A percentile compares a stretch with the other conserved stretches of the same genome.
phyloP scores from a whole-genome alignment of 1,140 invertebrate species.

The Adoxophyes honmai region DNA sequence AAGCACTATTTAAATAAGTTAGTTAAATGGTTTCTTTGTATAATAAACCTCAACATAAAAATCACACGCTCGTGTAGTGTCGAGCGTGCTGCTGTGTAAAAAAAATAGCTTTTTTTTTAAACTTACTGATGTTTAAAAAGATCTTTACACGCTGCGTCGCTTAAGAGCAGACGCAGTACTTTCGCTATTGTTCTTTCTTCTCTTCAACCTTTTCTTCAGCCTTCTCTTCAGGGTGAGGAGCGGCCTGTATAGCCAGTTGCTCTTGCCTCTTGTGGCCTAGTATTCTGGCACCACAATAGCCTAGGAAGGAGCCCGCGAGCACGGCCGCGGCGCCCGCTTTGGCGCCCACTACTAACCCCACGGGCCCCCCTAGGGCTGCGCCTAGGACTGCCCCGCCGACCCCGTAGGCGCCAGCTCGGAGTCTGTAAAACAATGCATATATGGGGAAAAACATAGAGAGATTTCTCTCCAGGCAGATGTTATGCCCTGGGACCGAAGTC shows the following conservation, averaged over 20 bases:
- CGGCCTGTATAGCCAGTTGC: not conserved
- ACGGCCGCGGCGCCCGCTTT: slow-evolving; percentile 47
- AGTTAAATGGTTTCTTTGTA: too few relatives aligned
- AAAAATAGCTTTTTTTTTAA: too few relatives aligned
- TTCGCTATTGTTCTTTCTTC: slow-evolving; percentile 3
- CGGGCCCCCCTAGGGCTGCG: slow-evolving; percentile 41
- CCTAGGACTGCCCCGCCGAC: slow-evolving; percentile 40
- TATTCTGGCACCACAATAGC: slow-evolving; percentile 30
- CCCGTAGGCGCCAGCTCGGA: slow-evolving; percentile 35
- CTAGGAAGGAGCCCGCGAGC: slow-evolving; percentile 41
- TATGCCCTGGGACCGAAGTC: too few relatives aligned
- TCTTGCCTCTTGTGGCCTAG: slow-evolving; percentile 16
- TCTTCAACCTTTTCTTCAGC: too few relatives aligned
- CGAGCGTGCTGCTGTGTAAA: too few relatives aligned
- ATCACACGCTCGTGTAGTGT: too few relatives aligned
- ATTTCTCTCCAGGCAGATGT: too few relatives aligned
- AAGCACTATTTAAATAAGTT: too few relatives aligned
- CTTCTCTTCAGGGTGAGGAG: too few relatives aligned
- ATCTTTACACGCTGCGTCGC: not conserved
- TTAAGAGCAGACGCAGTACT: slow-evolving; percentile 4
- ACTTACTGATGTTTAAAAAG: too few relatives aligned
- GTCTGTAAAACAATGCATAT: slow-evolving; percentile 36
- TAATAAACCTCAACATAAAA: too few relatives aligned
- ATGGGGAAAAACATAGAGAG: too few relatives aligned
- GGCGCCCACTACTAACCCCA: slow-evolving; percentile 43